phyloP scores from a whole-genome alignment of 2,888 invertebrate species.

The Cheilosia vernalis region DNA sequence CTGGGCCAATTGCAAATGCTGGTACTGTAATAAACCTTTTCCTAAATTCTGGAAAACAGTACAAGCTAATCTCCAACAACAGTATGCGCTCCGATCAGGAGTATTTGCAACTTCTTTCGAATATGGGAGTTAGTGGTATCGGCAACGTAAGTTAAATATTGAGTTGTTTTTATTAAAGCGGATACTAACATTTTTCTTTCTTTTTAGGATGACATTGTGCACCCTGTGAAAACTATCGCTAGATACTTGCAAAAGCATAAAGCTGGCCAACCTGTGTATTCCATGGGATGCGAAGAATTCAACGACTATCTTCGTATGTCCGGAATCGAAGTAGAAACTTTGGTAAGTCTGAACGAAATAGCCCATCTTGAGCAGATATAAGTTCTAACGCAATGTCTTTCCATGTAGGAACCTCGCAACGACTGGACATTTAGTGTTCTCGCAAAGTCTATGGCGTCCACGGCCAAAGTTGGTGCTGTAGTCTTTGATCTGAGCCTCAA shows the following conservation, averaged over 20 bases:
- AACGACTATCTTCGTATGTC: slow-evolving; percentile 80
- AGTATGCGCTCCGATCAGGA: slow-evolving; percentile 79
- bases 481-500: slow-evolving; percentile 83
- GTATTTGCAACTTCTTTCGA: slow-evolving; percentile 79
- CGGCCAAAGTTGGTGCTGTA: slow-evolving; percentile 83
- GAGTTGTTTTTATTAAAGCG: background rate
- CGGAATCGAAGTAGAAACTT: slow-evolving; percentile 82
- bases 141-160: slow-evolving; percentile 23
- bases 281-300: slow-evolving; percentile 81
- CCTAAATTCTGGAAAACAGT: slow-evolving; percentile 81
- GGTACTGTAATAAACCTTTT: slow-evolving; percentile 81
- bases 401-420: slow-evolving; percentile 76
- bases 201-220: slow-evolving; percentile 82
- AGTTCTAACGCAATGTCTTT: background rate
- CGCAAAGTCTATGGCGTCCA: slow-evolving; percentile 73
- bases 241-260: slow-evolving; percentile 83
- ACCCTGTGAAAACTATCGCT: slow-evolving; percentile 83
- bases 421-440: slow-evolving; percentile 75
- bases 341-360: slow-evolving; percentile 78
- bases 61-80: slow-evolving; percentile 83
- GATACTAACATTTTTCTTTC: background rate
- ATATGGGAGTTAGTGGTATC: slow-evolving; percentile 77
- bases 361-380: background rate
- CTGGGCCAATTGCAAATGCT: slow-evolving; percentile 81
- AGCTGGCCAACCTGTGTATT: slow-evolving; percentile 83